phyloP scores from a whole-genome alignment of 2,797 vertebrate species.

The Pygocentrus nattereri region DNA sequence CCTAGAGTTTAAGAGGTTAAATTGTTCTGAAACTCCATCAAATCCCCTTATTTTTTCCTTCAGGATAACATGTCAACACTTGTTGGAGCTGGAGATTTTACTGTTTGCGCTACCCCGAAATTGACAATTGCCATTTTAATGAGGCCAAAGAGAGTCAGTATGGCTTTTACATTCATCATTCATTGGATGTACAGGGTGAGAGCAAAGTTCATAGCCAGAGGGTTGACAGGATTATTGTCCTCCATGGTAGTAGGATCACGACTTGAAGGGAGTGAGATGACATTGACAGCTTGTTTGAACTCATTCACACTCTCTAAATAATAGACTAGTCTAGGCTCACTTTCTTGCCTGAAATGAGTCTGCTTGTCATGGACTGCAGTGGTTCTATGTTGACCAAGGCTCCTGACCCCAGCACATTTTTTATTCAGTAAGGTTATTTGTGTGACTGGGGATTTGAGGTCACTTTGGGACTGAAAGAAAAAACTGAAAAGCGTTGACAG shows the following conservation, averaged over 20 bases:
- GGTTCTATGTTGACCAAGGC: neutral
- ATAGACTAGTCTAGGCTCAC: neutral
- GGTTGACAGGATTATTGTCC: slow-evolving; percentile 24
- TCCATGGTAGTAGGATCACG: slow-evolving; percentile 1
- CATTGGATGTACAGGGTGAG: neutral
- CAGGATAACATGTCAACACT: neutral
- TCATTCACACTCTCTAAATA: slow-evolving; percentile 7
- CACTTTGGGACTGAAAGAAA: neutral
- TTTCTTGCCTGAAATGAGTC: slow-evolving; percentile 15
- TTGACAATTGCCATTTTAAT: slow-evolving; percentile 10
- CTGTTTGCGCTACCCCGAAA: neutral
- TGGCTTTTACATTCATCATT: slow-evolving; percentile 1
- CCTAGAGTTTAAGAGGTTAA: neutral
- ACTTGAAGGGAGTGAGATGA: slow-evolving; percentile 8
- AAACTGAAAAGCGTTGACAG: neutral
- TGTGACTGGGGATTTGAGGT: neutral
- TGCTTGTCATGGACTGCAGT: neutral
- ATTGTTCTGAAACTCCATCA: neutral
- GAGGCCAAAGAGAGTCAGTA: slow-evolving; percentile 15
- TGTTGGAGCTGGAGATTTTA: neutral
- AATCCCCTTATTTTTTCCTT: neutral
- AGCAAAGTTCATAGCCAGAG: slow-evolving; percentile 14
- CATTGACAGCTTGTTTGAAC: slow-evolving; percentile 21
- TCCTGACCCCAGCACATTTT: slow-evolving; percentile 11
- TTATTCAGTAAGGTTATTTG: slow-evolving; percentile 29